phyloP scores from a whole-genome alignment of 2,888 invertebrate species.

The Drosophila helvetica region DNA sequence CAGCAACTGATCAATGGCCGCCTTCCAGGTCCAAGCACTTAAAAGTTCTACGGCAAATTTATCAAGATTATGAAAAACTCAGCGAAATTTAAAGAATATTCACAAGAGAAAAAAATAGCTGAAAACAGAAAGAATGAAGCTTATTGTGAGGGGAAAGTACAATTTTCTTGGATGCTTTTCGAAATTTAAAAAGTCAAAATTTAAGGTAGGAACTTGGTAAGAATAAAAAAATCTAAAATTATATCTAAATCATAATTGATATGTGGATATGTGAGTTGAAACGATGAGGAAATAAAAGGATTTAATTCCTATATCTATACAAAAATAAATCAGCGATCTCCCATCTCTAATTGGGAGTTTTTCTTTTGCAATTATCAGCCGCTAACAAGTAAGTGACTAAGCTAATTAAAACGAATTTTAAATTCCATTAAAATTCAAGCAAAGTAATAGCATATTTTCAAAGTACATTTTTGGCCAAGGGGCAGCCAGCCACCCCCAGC shows the following conservation, averaged over 20 bases:
- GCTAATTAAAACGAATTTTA: background rate
- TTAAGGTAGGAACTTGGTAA: too few species aligned
- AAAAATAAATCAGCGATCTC: too few species aligned
- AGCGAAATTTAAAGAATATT: constrained; percentile 5
- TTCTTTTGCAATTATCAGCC: background rate
- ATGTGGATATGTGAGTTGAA: too few species aligned
- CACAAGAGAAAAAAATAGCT: background rate
- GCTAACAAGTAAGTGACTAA: background rate
- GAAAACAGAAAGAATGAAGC: constrained; percentile 4
- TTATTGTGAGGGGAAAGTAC: background rate
- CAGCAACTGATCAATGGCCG: constrained; percentile 37
- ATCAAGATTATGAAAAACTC: constrained; percentile 26
- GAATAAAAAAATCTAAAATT: too few species aligned
- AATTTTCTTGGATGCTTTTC: background rate
- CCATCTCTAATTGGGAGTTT: too few species aligned
- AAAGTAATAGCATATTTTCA: background rate
- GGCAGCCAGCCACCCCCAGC: background rate
- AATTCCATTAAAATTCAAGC: background rate
- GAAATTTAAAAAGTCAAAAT: background rate
- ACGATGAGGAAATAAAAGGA: too few species aligned
- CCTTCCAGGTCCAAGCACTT: constrained; percentile 22
- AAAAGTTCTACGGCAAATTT: constrained; percentile 40
- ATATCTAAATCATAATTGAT: too few species aligned
- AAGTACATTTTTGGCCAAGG: background rate
- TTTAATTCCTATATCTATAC: too few species aligned